Base-by-base conservation (phyloP, 2,113 vertebrate species). In the Solea senegalensis region DNA sequence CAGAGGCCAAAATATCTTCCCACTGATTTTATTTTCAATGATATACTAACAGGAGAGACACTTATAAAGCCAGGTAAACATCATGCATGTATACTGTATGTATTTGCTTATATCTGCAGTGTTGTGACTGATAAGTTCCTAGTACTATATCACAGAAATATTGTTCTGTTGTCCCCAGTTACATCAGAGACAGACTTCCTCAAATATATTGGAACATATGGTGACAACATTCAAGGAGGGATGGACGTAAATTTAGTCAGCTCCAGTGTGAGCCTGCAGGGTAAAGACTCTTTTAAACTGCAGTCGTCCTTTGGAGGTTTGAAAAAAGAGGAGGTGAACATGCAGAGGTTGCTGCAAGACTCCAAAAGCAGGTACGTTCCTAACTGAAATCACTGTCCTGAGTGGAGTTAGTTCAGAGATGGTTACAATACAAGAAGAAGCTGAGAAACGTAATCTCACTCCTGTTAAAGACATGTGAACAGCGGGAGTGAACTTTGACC, bases 311-410 rank as follows among this genome's bases (percentile, higher is more conserved):
- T 99, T 77, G 97, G 96, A 52, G 92, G 88, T 63, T 86, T 99
- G 72, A 95, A 92, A 85, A 99, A 98, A 85, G 94, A 97, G 78
- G 97, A 98, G 80, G 63, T 96, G 71, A 95, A 97, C 56, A 74
- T 98, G 73, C 94, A 95, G 82, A 94, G 94, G 74, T 90, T 99
- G 54, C 92, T 98, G 65, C 83, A 78, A 69, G 92, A 94, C 0
- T 84, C 90, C 7, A 91, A 88, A 59, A 86, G 90, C 81, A 95
- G 95, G 97, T 55, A 48, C 3, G 8, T 46, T 8, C 44, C 7
- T 3, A 0, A 12, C 14, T 26, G 52, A 3, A 9, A 12, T 45
- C 44, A 45, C 9, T 45, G 8, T 12, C 44, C 11, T 45, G 4
- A 11, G 4, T 46, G 13, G 44, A 46, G 9, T 46, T 21, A 21